Base-by-base conservation (phyloP, 2,888 invertebrate genomes). In the Pandemis heparana region DNA sequence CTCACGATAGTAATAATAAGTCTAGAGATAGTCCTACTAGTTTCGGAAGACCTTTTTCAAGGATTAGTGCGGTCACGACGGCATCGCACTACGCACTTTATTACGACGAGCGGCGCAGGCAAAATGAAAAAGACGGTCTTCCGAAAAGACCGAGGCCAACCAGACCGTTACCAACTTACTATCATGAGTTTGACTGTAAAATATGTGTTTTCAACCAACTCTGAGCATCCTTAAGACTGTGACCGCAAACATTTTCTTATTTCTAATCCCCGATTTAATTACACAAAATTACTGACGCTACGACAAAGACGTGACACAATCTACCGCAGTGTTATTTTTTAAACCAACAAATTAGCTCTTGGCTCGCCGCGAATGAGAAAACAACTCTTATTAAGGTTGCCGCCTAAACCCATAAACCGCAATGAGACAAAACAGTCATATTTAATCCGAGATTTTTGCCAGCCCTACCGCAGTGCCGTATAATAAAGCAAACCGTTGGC, bases 401-500 rank as follows among this genome's bases (percentile, higher is more conserved):
- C 46, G 41, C 56, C 68, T 63, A n/a, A 67, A 43, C 38, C 16
- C 71, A 68, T 68, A 68, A 69, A 69, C 69, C 70, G 60, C 53
- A 74, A 70, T 65, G 38, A 74, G 53, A 61, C 53, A 65, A 64
- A 69, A 23, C 69, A 59, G 43, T 59, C 32, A 64, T 53, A 69
- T 32, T 65, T 69, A 74, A 65, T 74, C 51, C 18, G 64, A 38
- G 68, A 63, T 64, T 71, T 69, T 69, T 60, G 63, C 43, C 60
- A 69, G n/a, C 73, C 69, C 68, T 69, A 41, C 67, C 68, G 73
- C 63, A 73, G 38, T 59, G 72, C 72, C 73, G 62, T 64, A 60
- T 46, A 10, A 66, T 43, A 56, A 67, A 62, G 5, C 23, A 56
- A 16, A 0, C 62, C 16, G 23, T 23, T 41, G 46, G 53, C 41